These are phyloP conservation scores for Apoda limacodes DNA, from an alignment of 2,888 invertebrate species.

Conservation along the genomic window DNA sequence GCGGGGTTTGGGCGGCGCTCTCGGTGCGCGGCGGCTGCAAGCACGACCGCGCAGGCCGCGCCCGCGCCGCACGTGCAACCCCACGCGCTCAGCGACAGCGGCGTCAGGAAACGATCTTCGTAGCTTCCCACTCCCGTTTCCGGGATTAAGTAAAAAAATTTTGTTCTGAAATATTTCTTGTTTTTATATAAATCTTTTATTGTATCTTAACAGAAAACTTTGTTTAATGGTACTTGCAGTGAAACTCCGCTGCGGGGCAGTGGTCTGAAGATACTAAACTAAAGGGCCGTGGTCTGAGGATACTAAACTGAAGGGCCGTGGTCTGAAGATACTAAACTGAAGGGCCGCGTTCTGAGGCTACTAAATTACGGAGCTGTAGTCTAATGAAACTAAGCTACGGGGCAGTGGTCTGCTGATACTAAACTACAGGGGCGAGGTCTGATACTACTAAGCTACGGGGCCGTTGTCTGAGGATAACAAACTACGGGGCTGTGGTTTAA, in stretches of 20 bases:
- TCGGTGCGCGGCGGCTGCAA: constrained; percentile 37
- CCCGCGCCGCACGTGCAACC: constrained; percentile 34
- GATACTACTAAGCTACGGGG: too few species aligned
- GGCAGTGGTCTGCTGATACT: too few species aligned
- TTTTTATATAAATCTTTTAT: background rate
- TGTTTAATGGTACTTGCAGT: background rate
- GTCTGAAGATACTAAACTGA: too few species aligned
- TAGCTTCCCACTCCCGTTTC: constrained; percentile 47
- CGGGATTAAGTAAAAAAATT: constrained; percentile 52
- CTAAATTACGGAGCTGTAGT: too few species aligned
- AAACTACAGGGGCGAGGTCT: too few species aligned
- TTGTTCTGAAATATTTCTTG: constrained; percentile 31
- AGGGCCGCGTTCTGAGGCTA: too few species aligned
- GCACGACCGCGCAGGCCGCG: constrained; percentile 33
- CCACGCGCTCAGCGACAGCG: constrained; percentile 57
- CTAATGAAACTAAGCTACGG: too few species aligned
- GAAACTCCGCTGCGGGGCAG: background rate
- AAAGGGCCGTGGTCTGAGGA: too few species aligned
- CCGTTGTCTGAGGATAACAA: too few species aligned
- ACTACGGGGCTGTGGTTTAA: too few species aligned
- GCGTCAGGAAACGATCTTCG: constrained; percentile 57
- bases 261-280: background rate
- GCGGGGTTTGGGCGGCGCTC: constrained; percentile 37
- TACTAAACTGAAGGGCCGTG: too few species aligned
- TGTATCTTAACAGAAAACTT: background rate